Evolutionary conservation across 2,888 invertebrate genomes (phyloP), one percentile per base, ranked within the genome.

Genomic region (Flexamia atlantica): DNA sequence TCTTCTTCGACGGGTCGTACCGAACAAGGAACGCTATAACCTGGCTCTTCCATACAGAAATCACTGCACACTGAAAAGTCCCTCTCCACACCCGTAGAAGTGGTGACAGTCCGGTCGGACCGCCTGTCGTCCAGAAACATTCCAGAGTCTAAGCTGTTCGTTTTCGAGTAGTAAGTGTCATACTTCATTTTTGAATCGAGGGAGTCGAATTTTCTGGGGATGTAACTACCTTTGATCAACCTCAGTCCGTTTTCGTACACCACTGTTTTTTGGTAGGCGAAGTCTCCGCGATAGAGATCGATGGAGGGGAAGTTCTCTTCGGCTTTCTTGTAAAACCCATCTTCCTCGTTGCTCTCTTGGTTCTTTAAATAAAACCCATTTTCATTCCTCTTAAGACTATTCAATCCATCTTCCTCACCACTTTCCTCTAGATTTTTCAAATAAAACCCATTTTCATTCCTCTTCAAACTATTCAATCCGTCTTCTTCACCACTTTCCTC

Each of bases 181-280:
- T 5, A 28, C 30, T 30, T 20, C 5, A 23, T 14, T 28, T 64
- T 64, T 17, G 17, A 76, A 17, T 76, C 76, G 7, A 79, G 20
- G 9, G 53, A 79, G 23, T 79, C 79, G 23, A 46, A 46, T 10
- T 46, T 76, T 14, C 46, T 76, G 57, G 53, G 53, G 12, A 79
- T 23, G 25, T 36, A 79, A 32, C 20, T 79, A 0, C 36, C 36
- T 25, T 50, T 50, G 79, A 83, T 57, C 1, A 83, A 40, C 12
- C 82, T 25, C 9, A 57, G 60, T 0, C 82, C 82, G 53, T 83
- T 83, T 23, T 83, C 82, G 60, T 83, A 83, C n/a, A 83, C 82
- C 0, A 83, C 82, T 32, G 79, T 79, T n/a, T 79, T 79, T 36
- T 79, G 79, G 57, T n/a, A 79, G 2, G 57, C 30, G 23, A 57